These are phyloP conservation scores for Ellobium chinense DNA, from an alignment of 2,888 invertebrate genomes.

Conservation along the genomic window DNA sequence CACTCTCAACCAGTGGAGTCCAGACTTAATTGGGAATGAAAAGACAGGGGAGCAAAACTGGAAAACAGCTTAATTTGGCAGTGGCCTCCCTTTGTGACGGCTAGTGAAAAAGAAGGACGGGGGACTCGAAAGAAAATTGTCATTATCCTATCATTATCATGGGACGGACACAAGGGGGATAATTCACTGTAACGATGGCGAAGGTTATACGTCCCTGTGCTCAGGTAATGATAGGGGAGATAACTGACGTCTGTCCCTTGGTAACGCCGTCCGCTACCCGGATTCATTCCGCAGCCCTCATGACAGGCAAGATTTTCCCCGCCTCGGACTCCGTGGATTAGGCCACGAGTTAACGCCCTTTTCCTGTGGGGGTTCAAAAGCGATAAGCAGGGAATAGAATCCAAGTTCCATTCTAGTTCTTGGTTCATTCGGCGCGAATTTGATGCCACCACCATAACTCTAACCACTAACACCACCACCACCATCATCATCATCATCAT, in stretches of 20 bases:
- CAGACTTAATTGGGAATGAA: slow-evolving; percentile 42
- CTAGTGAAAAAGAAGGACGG: slow-evolving; percentile 15
- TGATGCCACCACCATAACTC: no score
- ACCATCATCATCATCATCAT: no score
- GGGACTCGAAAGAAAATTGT: slow-evolving; percentile 29
- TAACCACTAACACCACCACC: no score
- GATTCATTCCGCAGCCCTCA: slow-evolving; percentile 40
- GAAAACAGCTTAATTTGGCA: slow-evolving; percentile 46
- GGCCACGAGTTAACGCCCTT: slow-evolving; percentile 28
- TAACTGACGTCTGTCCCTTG: slow-evolving; percentile 35
- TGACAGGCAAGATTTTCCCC: slow-evolving; percentile 19
- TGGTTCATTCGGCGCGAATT: no score
- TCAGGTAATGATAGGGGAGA: slow-evolving; percentile 45
- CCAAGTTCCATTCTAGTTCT: no score
- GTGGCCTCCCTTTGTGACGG: slow-evolving; percentile 23
- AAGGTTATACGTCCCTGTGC: slow-evolving; percentile 37
- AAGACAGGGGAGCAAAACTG: slow-evolving; percentile 28
- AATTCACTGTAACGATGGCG: slow-evolving; percentile 46
- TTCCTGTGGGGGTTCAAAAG: no score
- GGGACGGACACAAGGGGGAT: slow-evolving; percentile 22
- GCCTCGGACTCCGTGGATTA: slow-evolving; percentile 24
- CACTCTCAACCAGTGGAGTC: slow-evolving; percentile 9
- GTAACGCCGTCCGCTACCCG: slow-evolving; percentile 27
- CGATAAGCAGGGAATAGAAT: no score
- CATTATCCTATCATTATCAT: slow-evolving; percentile 39